These are phyloP conservation scores for Andrena hattorfiana DNA, from an alignment of 2,888 invertebrate species.

Conservation along the genomic window DNA sequence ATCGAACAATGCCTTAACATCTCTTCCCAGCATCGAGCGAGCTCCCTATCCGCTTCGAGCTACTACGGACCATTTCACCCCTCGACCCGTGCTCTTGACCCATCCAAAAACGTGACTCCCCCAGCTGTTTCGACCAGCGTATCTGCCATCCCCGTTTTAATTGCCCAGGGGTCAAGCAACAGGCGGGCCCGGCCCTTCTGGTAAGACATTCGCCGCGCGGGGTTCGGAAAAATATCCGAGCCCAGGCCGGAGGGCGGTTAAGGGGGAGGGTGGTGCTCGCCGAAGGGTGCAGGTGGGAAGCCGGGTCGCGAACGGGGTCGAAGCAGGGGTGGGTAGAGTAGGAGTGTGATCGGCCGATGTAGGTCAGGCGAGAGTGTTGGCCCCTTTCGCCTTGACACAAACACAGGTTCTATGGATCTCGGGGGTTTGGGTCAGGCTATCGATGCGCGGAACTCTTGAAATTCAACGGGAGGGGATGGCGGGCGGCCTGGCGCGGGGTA, in stretches of 20 bases:
- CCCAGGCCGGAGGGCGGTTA: conserved; percentile 24
- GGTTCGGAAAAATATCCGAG: conserved; percentile 31
- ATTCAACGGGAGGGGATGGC: conserved; percentile 54
- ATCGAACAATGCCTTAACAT: too few species aligned
- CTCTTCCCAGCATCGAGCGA: too few species aligned
- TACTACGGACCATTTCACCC: neutral
- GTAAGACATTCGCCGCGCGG: neutral
- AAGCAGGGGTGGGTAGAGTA: conserved; percentile 48
- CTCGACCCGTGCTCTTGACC: conserved; percentile 2
- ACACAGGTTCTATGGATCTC: conserved; percentile 80
- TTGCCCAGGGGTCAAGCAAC: conserved; percentile 21
- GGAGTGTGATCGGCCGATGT: conserved; percentile 77
- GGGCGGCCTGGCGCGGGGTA: neutral
- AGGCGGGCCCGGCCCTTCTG: conserved; percentile 13
- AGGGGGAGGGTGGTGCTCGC: conserved; percentile 33
- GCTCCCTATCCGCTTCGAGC: too few species aligned
- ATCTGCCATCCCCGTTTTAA: neutral
- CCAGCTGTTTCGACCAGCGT: conserved; percentile 6
- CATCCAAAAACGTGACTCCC: conserved; percentile 8
- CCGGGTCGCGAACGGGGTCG: conserved; percentile 68
- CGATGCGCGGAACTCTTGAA: conserved; percentile 71
- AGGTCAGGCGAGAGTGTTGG: conserved; percentile 82
- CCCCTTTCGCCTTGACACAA: conserved; percentile 82
- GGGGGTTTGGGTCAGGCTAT: conserved; percentile 67
- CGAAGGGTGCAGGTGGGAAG: conserved; percentile 59